These are phyloP conservation scores for Stenchaetothrips biformis DNA, from an alignment of 2,888 invertebrate species.

Conservation along the genomic window DNA sequence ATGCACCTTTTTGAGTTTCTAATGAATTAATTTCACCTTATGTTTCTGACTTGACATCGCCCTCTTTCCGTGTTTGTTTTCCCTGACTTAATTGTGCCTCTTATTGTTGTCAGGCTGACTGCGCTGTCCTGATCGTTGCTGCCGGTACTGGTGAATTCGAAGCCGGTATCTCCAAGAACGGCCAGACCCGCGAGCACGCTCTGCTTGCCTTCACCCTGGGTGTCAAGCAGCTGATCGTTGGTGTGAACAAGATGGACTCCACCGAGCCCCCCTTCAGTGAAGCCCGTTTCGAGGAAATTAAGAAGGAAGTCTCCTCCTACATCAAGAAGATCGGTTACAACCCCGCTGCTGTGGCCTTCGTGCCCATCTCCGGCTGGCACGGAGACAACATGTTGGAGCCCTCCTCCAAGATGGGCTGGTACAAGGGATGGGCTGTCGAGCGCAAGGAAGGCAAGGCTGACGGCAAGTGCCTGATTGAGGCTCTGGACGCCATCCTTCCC, in stretches of 20 bases:
- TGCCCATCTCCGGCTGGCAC: conserved; percentile 99
- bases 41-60: too few relatives aligned
- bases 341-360: conserved; percentile 93
- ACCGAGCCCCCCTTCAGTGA: conserved; percentile 98
- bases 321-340: conserved; percentile 99
- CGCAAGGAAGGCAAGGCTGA: conserved; percentile 92
- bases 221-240: conserved; percentile 98
- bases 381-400: conserved; percentile 99
- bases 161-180: conserved; percentile 99
- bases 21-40: background rate
- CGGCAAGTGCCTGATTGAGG: conserved; percentile 94
- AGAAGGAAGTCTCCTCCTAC: conserved; percentile 96
- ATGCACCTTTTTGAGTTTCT: conserved; percentile 25
- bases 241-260: conserved; percentile 99
- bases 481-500: conserved; percentile 95
- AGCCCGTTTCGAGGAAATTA: conserved; percentile 95
- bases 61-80: too few relatives aligned
- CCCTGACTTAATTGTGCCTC: background rate
- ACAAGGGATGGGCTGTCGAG: conserved; percentile 84
- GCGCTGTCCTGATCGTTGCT: conserved; percentile 97
- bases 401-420: conserved; percentile 92
- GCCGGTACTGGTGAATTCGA: conserved; percentile 99
- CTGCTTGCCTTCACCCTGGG: conserved; percentile 96
- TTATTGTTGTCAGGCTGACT: conserved; percentile 70
- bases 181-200: conserved; percentile 98